Evolutionary conservation across 2,888 invertebrate genomes (phyloP), one percentile per base, ranked within the genome.

Genomic region (Scrobipalpa costella): DNA sequence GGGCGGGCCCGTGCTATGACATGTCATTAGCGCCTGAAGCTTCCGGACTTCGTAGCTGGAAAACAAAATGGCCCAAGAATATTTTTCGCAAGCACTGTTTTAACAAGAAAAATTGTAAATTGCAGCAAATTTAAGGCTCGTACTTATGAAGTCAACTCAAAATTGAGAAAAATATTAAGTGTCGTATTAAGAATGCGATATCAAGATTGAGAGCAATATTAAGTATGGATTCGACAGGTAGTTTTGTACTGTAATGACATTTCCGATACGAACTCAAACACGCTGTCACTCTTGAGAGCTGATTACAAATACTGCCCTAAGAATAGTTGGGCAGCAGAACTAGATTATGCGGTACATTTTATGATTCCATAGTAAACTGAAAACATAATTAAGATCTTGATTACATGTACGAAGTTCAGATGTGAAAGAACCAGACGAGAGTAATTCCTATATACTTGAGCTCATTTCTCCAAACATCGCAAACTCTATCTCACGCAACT

Each of bases 1-100:
- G 79, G 80, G 80, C 79, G 80, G 78, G 75, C 73, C 76, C 77
- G 69, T 74, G 72, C 80, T 76, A 83, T 85, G 84, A 85, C 82
- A 77, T 78, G 78, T 80, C 81, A 83, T 84, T 81, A 80, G 76
- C 75, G 70, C 74, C 71, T 69, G 64, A 71, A 55, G 71, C 68
- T 70, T 68, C 72, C 67, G 72, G 68, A 61, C 63, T 57, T 57
- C 58, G 33, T 38, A 40, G 49, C 52, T 60, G n/a, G 50, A 40
- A 57, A 57, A 49, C 57, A 64, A 61, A 63, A 50, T 50, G 50
- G 47, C 7, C 58, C 38, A 57, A 50, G 58, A 63, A 63, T 50
- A 57, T 57, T 33, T 15, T 34, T 17, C 21, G 27, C n/a, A 13
- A 57, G 21, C 50, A 21, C 13, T 21, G 21, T 7, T 52, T 57